These are phyloP conservation scores for Ctenoplectra terminalis DNA, from an alignment of 1,140 invertebrate species.

Conservation along the genomic window DNA sequence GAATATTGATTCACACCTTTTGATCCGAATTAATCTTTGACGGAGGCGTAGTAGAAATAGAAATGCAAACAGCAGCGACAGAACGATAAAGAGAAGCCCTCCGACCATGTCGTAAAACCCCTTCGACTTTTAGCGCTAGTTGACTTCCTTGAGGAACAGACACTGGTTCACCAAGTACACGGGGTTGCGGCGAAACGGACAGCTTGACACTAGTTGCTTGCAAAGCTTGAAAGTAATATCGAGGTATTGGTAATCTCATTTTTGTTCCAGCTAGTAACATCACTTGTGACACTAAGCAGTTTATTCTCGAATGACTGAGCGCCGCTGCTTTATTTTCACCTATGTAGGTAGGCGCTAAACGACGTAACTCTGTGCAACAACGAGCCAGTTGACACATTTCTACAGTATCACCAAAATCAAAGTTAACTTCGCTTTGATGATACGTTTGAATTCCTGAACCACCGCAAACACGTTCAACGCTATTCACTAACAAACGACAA, in stretches of 20 bases:
- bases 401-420: conserved; percentile 82
- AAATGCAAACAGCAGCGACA: conserved; percentile 88
- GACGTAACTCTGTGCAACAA: conserved; percentile 82
- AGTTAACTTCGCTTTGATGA: conserved; percentile 82
- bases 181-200: conserved; percentile 92
- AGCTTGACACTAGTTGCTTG: conserved; percentile 92
- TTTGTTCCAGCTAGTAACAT: conserved; percentile 87
- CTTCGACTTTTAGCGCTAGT: conserved; percentile 93
- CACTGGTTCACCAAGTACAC: conserved; percentile 89
- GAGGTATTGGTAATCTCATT: conserved; percentile 87
- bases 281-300: conserved; percentile 87
- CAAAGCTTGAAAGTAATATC: conserved; percentile 94
- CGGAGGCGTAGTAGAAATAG: conserved; percentile 86
- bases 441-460: conserved; percentile 79
- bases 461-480: conserved; percentile 88
- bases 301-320: conserved; percentile 83
- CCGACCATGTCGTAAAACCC: conserved; percentile 90
- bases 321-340: conserved; percentile 78
- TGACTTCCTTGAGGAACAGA: conserved; percentile 90
- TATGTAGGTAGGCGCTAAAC: conserved; percentile 80
- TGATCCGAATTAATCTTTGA: conserved; percentile 82
- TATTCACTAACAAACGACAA: conserved; percentile 89
- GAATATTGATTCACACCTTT: conserved; percentile 74
- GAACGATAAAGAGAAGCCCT: conserved; percentile 87
- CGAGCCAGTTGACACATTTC: conserved; percentile 83